Percentiles rank a stretch among this genome's conserved stretches.
These are phyloP conservation scores for Nesometra sesokonis DNA, from an alignment of 35 echinoderm and acorn worm genomes.

Conservation along the genomic window DNA sequence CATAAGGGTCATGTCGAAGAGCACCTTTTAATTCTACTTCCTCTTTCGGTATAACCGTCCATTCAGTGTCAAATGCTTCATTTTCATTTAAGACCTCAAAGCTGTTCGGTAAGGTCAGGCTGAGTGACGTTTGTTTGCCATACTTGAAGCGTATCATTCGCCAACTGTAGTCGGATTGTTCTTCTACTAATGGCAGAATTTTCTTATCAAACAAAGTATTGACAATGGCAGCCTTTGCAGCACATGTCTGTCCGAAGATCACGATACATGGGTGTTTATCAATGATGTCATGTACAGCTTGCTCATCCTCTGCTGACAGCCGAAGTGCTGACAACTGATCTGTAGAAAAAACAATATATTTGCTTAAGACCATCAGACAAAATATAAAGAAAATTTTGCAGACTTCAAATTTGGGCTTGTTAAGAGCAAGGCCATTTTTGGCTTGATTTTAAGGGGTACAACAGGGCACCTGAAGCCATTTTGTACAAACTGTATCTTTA, in stretches of 20 bases:
- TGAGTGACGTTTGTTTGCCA: conserved; percentile 45
- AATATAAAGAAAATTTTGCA: too few relatives aligned
- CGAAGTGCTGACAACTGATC: not conserved
- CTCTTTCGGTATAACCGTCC: conserved; percentile 51
- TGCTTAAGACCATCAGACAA: too few relatives aligned
- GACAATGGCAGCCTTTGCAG: conserved; percentile 61
- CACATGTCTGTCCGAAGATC: conserved; percentile 76
- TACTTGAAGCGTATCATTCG: conserved; percentile 62
- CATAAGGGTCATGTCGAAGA: conserved; percentile 32
- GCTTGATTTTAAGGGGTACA: too few relatives aligned
- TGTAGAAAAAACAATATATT: not conserved
- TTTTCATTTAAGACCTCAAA: conserved; percentile 77
- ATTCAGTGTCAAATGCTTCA: conserved; percentile 26
- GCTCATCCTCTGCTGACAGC: not conserved
- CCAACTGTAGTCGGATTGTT: conserved; percentile 45
- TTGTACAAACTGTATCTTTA: too few relatives aligned
- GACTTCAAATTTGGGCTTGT: too few relatives aligned
- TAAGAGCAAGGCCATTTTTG: too few relatives aligned
- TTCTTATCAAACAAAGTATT: conserved; percentile 75
- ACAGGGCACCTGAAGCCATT: too few relatives aligned
- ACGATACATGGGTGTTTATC: conserved; percentile 51
- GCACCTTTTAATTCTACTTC: conserved; percentile 38
- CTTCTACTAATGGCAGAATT: conserved; percentile 18
- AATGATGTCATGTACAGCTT: not conserved
- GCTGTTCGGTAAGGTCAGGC: conserved; percentile 61